Percentiles rank a stretch among this genome's conserved stretches.
These are phyloP conservation scores for Ammospiza caudacuta DNA, from an alignment of 2,113 vertebrate genomes.

Conservation along the genomic window DNA sequence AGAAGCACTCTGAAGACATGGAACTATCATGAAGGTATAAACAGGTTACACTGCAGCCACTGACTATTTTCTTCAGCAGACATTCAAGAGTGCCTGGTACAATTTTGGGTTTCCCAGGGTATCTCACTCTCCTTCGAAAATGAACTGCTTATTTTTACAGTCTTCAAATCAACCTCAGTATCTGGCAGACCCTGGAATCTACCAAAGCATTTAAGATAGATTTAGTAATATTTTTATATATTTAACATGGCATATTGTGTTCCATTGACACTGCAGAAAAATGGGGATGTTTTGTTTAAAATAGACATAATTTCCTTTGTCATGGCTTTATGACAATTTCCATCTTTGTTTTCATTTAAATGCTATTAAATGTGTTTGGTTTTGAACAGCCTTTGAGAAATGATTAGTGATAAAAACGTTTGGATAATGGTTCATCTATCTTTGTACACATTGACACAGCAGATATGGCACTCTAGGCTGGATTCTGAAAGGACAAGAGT, in stretches of 20 bases:
- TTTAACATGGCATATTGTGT: not conserved
- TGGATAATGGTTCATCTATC: not conserved
- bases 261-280: not conserved
- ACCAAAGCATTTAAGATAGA: not conserved
- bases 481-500: not conserved
- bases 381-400: constrained; percentile 7
- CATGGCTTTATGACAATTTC: not conserved
- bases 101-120: not conserved
- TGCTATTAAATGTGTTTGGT: not conserved
- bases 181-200: not conserved
- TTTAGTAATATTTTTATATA: not conserved
- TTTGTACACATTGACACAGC: not conserved
- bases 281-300: not conserved
- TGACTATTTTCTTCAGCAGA: not conserved
- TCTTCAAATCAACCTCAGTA: not conserved
- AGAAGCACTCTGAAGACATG: not conserved
- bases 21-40: not conserved
- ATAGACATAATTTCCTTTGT: not conserved
- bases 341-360: not conserved
- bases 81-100: not conserved
- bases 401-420: not conserved
- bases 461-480: not conserved
- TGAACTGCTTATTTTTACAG: not conserved
- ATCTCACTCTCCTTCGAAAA: not conserved
- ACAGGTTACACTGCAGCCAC: not conserved